These are phyloP conservation scores for Pseudoatta argentina DNA, from an alignment of 1,140 invertebrate genomes.

Conservation along the genomic window DNA sequence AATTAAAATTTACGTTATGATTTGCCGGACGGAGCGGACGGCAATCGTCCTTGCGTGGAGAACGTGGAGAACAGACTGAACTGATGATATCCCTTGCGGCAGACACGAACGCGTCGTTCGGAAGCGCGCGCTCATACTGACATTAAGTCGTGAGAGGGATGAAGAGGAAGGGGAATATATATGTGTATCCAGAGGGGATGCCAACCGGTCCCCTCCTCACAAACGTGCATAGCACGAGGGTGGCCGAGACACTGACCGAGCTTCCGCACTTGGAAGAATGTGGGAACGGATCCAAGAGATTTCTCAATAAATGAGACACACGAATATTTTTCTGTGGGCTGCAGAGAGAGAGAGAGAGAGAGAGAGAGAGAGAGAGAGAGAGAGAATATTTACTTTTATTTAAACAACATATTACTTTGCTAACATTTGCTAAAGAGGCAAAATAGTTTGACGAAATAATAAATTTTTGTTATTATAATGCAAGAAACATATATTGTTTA, in stretches of 20 bases:
- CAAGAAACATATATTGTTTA: background rate
- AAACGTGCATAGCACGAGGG: constrained; percentile 70
- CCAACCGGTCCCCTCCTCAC: constrained; percentile 70
- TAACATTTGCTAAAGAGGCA: no score
- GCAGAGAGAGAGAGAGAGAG: background rate
- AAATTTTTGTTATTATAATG: background rate
- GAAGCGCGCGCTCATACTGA: constrained; percentile 76
- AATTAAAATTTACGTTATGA: constrained; percentile 41
- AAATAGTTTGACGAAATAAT: no score
- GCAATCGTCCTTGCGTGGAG: constrained; percentile 72
- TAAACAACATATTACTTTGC: background rate
- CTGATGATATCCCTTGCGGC: constrained; percentile 72
- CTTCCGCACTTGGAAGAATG: constrained; percentile 59
- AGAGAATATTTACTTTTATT: background rate
- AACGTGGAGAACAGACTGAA: constrained; percentile 77
- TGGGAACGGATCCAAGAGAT: constrained; percentile 44
- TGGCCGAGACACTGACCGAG: constrained; percentile 77
- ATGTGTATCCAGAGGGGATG: constrained; percentile 70
- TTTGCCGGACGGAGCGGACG: constrained; percentile 52
- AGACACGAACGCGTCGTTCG: constrained; percentile 72
- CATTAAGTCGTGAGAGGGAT: constrained; percentile 69
- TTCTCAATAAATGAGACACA: constrained; percentile 16
- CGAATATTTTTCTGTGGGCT: background rate
- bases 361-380: background rate
- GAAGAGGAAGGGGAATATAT: constrained; percentile 41